phyloP scores from a whole-genome alignment of 1,140 invertebrate species.

The Asobara japonica region DNA sequence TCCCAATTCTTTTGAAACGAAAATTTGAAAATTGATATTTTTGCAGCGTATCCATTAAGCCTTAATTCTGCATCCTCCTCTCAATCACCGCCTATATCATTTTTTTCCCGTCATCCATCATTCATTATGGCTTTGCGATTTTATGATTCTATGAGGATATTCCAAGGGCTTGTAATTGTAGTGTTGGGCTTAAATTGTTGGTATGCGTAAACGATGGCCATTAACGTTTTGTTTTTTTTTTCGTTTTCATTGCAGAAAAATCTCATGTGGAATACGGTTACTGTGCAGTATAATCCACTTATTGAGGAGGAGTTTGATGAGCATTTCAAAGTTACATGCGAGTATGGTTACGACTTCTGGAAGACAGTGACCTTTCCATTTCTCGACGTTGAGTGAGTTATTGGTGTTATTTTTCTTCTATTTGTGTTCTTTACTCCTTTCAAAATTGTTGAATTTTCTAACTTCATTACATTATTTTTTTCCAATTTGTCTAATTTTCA shows the following conservation, averaged over 20 bases:
- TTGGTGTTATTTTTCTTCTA: too few species aligned
- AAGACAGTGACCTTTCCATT: slow-evolving; percentile 96
- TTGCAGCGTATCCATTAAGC: neutral
- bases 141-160: neutral
- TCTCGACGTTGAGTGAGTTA: slow-evolving; percentile 87
- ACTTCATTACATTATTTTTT: too few species aligned
- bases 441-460: too few species aligned
- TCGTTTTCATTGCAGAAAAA: slow-evolving; percentile 76
- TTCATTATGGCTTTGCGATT: neutral
- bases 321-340: slow-evolving; percentile 95
- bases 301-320: slow-evolving; percentile 96
- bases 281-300: slow-evolving; percentile 91
- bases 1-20: neutral
- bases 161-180: neutral
- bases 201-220: neutral
- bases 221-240: slow-evolving; percentile 16
- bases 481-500: too few species aligned
- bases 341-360: slow-evolving; percentile 96
- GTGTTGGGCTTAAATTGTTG: neutral
- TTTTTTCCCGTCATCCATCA: neutral
- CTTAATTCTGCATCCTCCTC: neutral
- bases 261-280: slow-evolving; percentile 96
- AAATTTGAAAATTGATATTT: neutral
- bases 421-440: too few species aligned
- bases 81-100: neutral